Conservation (phyloP, 2,113 vertebrate genomes). For the Alaudala cheleensis region DNA sequence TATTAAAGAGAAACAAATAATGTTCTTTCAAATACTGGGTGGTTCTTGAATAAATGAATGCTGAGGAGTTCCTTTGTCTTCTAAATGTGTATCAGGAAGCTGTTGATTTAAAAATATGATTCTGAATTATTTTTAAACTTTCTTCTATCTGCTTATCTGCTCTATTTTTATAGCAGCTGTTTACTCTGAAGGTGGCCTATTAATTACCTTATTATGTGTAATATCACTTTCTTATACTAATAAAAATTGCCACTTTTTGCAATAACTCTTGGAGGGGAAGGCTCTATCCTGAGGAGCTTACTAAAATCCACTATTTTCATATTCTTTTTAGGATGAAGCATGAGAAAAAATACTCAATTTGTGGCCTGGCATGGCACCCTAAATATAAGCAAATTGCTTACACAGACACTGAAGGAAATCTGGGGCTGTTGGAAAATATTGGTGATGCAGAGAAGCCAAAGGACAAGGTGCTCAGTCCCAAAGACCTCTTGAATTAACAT, state of each 20-base stretch:
- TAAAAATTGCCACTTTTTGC: neutral
- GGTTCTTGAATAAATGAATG: neutral
- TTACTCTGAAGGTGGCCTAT: neutral
- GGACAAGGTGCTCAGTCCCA: constrained; percentile 64
- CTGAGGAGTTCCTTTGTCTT: neutral
- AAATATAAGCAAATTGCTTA: constrained; percentile 82
- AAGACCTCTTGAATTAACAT: neutral
- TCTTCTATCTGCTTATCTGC: too few species aligned
- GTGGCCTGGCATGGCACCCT: constrained; percentile 91
- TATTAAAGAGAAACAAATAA: neutral
- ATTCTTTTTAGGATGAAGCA: constrained; percentile 85
- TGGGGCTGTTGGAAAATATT: constrained; percentile 87
- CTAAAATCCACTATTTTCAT: neutral
- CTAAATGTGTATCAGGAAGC: neutral
- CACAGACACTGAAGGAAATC: constrained; percentile 91
- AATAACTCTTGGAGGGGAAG: neutral
- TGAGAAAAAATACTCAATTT: constrained; percentile 89
- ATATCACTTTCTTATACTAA: neutral
- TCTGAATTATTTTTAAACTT: neutral
- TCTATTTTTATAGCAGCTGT: neutral
- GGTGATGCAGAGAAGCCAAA: constrained; percentile 51
- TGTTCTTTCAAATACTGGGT: neutral
- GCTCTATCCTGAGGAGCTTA: neutral
- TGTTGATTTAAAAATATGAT: neutral
- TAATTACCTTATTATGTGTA: neutral